Percentiles rank a stretch among this genome's conserved stretches.
phyloP scores from a whole-genome alignment of 2,797 vertebrate species.

The Menidia menidia region DNA sequence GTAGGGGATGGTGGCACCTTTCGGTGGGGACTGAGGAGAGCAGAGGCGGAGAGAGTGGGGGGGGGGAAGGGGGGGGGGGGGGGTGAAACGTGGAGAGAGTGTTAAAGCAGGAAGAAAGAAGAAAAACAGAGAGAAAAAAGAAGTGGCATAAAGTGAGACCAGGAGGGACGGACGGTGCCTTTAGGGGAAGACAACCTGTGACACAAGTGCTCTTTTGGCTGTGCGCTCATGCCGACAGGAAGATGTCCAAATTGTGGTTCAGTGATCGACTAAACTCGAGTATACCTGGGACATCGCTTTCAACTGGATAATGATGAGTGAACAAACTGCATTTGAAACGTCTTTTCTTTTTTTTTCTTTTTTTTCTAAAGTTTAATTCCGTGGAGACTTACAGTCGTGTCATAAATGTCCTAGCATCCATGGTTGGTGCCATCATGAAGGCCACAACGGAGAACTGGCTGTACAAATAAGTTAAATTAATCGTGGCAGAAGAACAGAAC shows the following conservation, averaged over 20 bases:
- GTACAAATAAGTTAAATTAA: conserved; percentile 71
- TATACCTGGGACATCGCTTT: conserved; percentile 75
- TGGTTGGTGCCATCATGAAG: conserved; percentile 68
- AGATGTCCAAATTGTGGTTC: conserved; percentile 59
- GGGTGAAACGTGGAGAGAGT: conserved; percentile 88
- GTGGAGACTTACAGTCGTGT: conserved; percentile 73
- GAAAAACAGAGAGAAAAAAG: conserved; percentile 48
- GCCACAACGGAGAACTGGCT: conserved; percentile 70
- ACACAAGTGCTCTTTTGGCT: conserved; percentile 73
- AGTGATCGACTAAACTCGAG: conserved; percentile 61
- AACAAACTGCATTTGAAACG: conserved; percentile 28
- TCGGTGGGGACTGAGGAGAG: conserved; percentile 95
- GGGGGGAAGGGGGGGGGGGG: conserved; percentile 5
- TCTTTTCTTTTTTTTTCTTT: neutral
- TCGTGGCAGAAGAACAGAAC: conserved; percentile 44
- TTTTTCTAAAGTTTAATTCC: neutral
- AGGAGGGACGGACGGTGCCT: conserved; percentile 74
- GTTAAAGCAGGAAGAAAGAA: conserved; percentile 66
- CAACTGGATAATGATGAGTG: conserved; percentile 78
- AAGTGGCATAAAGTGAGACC: conserved; percentile 71
- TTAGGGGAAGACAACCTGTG: conserved; percentile 73
- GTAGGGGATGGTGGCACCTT: conserved; percentile 99
- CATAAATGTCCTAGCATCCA: conserved; percentile 72
- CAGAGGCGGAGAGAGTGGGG: conserved; percentile 64
- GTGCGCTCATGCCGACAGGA: conserved; percentile 73